Evolutionary conservation across 2,888 invertebrate genomes (phyloP).

Genomic region (Drosophila merina): DNA sequence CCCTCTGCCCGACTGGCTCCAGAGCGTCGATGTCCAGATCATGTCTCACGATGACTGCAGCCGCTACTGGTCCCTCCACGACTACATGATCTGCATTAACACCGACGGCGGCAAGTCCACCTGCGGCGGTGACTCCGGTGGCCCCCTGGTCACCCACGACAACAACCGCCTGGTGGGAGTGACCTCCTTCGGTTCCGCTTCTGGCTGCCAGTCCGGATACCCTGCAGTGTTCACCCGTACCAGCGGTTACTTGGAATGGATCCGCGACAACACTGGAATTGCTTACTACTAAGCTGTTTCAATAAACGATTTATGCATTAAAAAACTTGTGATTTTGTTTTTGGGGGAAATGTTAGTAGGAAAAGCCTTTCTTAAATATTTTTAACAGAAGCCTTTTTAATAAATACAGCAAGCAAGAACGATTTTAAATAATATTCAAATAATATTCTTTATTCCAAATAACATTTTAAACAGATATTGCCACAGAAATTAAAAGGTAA

Average conservation of each 20-base stretch:
- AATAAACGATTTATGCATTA: conserved; percentile 7
- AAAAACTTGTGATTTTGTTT: neutral
- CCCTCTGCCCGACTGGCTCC: conserved; percentile 79
- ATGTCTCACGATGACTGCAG: conserved; percentile 80
- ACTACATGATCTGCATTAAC: conserved; percentile 57
- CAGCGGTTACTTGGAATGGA: conserved; percentile 56
- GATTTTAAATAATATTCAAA: too few relatives aligned
- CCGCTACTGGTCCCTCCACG: conserved; percentile 72
- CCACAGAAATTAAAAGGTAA: too few relatives aligned
- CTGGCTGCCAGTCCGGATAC: conserved; percentile 50
- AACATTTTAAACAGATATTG: too few relatives aligned
- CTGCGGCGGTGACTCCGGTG: conserved; percentile 84
- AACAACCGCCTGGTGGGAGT: conserved; percentile 61
- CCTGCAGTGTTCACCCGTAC: conserved; percentile 57
- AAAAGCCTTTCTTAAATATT: too few relatives aligned
- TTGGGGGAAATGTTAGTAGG: neutral
- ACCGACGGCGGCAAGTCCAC: conserved; percentile 71
- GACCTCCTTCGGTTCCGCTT: conserved; percentile 67
- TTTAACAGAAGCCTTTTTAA: too few relatives aligned
- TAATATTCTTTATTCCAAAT: too few relatives aligned
- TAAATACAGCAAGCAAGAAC: too few relatives aligned
- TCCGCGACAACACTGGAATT: conserved; percentile 48
- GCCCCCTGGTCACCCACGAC: conserved; percentile 77
- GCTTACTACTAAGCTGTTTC: conserved; percentile 44
- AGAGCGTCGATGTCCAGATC: conserved; percentile 65